Evolutionary conservation across 2,888 invertebrate species (phyloP).

Genomic region (Standfussiana lucernea): DNA sequence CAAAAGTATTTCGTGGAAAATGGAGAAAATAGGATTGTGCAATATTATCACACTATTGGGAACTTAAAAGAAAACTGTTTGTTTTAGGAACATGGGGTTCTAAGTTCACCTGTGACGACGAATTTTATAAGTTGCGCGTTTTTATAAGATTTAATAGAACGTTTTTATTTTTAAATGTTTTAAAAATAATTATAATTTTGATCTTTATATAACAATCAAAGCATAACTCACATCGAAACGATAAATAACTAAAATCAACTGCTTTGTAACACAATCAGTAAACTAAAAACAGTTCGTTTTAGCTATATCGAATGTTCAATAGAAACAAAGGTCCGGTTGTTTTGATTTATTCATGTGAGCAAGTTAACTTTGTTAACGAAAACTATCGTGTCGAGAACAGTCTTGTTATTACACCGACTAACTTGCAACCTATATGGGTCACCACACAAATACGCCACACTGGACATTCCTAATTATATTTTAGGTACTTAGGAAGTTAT

Average conservation of each 20-base stretch:
- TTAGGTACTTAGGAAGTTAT: background rate
- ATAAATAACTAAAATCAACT: constrained; percentile 23
- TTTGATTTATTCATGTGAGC: constrained; percentile 57
- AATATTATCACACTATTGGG: background rate
- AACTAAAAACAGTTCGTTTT: constrained; percentile 20
- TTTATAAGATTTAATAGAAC: background rate
- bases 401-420: constrained; percentile 44
- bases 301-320: constrained; percentile 31
- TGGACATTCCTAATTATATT: constrained; percentile 24
- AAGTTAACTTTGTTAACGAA: constrained; percentile 45
- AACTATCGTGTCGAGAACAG: constrained; percentile 48
- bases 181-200: background rate
- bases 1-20: constrained; percentile 6
- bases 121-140: no score
- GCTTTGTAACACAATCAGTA: constrained; percentile 37
- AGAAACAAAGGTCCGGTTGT: constrained; percentile 45
- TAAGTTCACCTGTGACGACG: no score
- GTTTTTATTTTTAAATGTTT: background rate
- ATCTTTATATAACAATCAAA: background rate
- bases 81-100: background rate
- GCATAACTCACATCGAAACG: constrained; percentile 26
- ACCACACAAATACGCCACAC: constrained; percentile 18
- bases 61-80: background rate
- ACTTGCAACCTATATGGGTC: constrained; percentile 37
- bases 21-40: constrained; percentile 5